Evolutionary conservation across 2,113 vertebrate genomes (phyloP).

Genomic region (Acrocephalus kingi): DNA sequence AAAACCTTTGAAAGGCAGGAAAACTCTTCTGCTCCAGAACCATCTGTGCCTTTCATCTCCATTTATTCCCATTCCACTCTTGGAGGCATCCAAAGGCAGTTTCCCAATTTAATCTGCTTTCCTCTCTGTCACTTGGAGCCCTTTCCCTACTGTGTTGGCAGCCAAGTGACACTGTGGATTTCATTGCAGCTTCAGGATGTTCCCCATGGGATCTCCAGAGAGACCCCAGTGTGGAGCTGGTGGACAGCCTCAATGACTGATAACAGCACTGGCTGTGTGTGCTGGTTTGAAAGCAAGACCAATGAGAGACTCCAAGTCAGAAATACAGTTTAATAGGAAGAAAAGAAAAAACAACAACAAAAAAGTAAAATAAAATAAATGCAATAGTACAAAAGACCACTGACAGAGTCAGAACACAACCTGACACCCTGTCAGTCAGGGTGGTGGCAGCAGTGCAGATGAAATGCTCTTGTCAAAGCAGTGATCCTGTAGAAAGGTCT

Average conservation of each 20-base stretch:
- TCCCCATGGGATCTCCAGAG: neutral
- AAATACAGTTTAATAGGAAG: no score
- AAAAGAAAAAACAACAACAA: no score
- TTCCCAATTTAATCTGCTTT: neutral
- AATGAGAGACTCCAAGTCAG: no score
- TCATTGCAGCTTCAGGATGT: neutral
- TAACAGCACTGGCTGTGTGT: neutral
- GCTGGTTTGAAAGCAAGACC: no score
- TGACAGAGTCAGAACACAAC: no score
- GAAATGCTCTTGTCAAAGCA: no score
- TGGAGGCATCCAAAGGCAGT: neutral
- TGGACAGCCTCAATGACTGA: no score
- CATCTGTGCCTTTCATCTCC: neutral
- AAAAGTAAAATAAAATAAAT: no score
- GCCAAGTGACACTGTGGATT: neutral
- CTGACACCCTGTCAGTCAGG: no score
- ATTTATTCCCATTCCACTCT: neutral
- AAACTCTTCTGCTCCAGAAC: neutral
- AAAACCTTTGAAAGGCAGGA: neutral
- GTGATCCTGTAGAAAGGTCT: no score
- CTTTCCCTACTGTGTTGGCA: accelerated
- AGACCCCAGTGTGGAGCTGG: neutral
- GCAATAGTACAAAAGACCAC: no score
- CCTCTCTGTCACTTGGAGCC: neutral
- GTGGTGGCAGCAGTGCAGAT: no score